Conservation (phyloP, 1,140 invertebrate species). For the Orussus abietinus region DNA sequence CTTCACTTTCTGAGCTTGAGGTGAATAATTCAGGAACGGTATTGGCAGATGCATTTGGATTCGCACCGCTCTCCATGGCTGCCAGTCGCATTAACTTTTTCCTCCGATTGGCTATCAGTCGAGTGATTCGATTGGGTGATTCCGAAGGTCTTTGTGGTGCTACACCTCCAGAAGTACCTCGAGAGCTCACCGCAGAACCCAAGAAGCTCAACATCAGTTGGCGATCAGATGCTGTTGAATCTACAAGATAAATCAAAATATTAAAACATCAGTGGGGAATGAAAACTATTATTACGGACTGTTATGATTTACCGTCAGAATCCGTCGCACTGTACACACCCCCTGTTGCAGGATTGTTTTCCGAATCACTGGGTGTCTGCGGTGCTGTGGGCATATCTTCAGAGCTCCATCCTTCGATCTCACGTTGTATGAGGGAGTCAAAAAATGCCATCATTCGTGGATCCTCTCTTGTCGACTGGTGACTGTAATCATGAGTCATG, state of each 20-base stretch:
- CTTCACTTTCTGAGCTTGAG: conserved; percentile 20
- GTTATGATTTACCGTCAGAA: conserved; percentile 35
- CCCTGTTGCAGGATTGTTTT: conserved; percentile 29
- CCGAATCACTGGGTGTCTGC: conserved; percentile 37
- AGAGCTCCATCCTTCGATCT: conserved; percentile 72
- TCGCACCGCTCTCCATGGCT: conserved; percentile 29
- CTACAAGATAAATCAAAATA: conserved; percentile 19
- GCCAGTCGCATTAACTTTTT: conserved; percentile 46
- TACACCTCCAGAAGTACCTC: conserved; percentile 17
- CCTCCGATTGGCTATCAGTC: conserved; percentile 43
- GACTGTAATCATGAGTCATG: conserved; percentile 75
- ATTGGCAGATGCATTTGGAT: conserved; percentile 12
- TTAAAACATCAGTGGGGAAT: too few species aligned
- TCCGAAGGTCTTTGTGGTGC: conserved; percentile 35
- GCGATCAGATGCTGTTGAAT: conserved; percentile 29
- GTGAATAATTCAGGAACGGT: conserved; percentile 12
- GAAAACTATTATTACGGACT: too few species aligned
- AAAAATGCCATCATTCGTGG: conserved; percentile 96
- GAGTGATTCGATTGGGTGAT: conserved; percentile 45
- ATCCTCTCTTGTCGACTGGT: conserved; percentile 84
- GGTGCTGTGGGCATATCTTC: conserved; percentile 34
- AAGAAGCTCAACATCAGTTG: conserved; percentile 31
- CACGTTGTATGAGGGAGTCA: conserved; percentile 86
- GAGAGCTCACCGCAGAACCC: conserved; percentile 24
- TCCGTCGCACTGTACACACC: conserved; percentile 33